phyloP scores from a whole-genome alignment of 2,797 vertebrate genomes.

The Microctenopoma steveboyesi region DNA sequence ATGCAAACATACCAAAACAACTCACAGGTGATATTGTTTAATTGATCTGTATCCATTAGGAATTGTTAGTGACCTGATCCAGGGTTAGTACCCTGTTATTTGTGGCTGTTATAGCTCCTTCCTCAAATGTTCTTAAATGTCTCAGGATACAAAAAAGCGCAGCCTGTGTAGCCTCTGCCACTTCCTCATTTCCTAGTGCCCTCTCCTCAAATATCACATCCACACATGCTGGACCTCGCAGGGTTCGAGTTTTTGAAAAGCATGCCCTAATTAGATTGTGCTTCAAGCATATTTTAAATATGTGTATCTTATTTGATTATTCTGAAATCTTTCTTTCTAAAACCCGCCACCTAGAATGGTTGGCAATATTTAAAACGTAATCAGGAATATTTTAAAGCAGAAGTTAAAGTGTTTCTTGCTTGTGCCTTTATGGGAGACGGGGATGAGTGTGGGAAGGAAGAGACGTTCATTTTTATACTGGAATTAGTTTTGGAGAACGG shows the following conservation, averaged over 20 bases:
- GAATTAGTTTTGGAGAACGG: constrained; percentile 34
- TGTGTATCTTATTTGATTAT: constrained; percentile 62
- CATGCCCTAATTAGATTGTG: constrained; percentile 68
- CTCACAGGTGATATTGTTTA: constrained; percentile 36
- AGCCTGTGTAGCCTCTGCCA: constrained; percentile 44
- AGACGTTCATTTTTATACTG: constrained; percentile 60
- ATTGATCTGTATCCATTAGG: constrained; percentile 41
- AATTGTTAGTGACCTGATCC: constrained; percentile 49
- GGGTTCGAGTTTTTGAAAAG: constrained; percentile 62
- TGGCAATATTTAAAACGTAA: constrained; percentile 63
- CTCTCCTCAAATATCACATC: constrained; percentile 65
- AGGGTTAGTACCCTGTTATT: constrained; percentile 51
- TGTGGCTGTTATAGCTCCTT: constrained; percentile 46
- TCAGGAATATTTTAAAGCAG: constrained; percentile 46
- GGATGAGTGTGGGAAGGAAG: constrained; percentile 54
- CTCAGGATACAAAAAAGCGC: constrained; percentile 53
- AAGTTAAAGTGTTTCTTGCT: constrained; percentile 39
- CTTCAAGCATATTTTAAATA: constrained; percentile 63
- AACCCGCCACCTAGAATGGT: constrained; percentile 46
- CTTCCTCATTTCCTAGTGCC: constrained; percentile 63
- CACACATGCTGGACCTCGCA: constrained; percentile 67
- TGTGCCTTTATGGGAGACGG: constrained; percentile 46
- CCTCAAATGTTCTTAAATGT: constrained; percentile 62
- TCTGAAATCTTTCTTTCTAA: constrained; percentile 30
- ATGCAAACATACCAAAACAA: constrained; percentile 10